A percentile compares a stretch with the other conserved stretches of the same genome.
These are phyloP conservation scores for Drosophila sechellia DNA, from an alignment of 1,140 invertebrate species.

Conservation along the genomic window DNA sequence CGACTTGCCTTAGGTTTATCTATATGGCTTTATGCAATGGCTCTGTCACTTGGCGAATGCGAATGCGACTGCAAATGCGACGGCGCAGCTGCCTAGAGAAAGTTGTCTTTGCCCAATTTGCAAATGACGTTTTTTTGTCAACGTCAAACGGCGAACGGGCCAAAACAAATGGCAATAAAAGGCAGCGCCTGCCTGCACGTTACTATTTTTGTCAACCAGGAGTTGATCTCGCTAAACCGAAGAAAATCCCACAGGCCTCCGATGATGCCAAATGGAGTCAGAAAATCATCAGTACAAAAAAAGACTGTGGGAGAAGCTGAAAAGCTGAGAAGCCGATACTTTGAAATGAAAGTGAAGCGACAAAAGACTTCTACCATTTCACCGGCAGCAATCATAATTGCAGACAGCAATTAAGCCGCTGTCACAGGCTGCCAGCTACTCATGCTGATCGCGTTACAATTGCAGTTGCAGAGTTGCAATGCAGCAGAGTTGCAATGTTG, in stretches of 20 bases:
- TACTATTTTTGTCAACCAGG: slow-evolving; percentile 78
- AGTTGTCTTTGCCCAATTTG: slow-evolving; percentile 83
- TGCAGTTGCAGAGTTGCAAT: slow-evolving; percentile 45
- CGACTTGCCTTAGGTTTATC: slow-evolving; percentile 66
- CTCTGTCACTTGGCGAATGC: slow-evolving; percentile 53
- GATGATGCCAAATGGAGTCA: slow-evolving; percentile 18
- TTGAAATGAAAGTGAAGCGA: slow-evolving; percentile 66
- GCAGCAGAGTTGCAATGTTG: slow-evolving; percentile 27
- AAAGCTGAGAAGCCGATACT: slow-evolving; percentile 6
- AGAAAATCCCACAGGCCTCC: slow-evolving; percentile 19
- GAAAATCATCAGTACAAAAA: slow-evolving; percentile 11
- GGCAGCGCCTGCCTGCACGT: slow-evolving; percentile 73
- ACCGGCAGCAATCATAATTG: slow-evolving; percentile 73
- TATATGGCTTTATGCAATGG: slow-evolving; percentile 78
- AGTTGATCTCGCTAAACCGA: slow-evolving; percentile 35
- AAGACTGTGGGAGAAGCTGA: slow-evolving; percentile 4
- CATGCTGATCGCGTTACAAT: slow-evolving; percentile 78
- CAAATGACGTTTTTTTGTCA: slow-evolving; percentile 83
- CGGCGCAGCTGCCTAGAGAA: slow-evolving; percentile 73
- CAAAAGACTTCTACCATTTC: slow-evolving; percentile 52
- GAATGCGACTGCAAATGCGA: slow-evolving; percentile 44
- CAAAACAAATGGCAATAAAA: slow-evolving; percentile 78
- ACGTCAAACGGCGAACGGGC: slow-evolving; percentile 66
- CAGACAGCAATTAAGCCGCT: slow-evolving; percentile 79
- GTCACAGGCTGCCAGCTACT: slow-evolving; percentile 75